Evolutionary conservation across 2,797 vertebrate genomes (phyloP), one percentile per base, ranked within the genome.

Genomic region (Halcyon chelicuti): DNA sequence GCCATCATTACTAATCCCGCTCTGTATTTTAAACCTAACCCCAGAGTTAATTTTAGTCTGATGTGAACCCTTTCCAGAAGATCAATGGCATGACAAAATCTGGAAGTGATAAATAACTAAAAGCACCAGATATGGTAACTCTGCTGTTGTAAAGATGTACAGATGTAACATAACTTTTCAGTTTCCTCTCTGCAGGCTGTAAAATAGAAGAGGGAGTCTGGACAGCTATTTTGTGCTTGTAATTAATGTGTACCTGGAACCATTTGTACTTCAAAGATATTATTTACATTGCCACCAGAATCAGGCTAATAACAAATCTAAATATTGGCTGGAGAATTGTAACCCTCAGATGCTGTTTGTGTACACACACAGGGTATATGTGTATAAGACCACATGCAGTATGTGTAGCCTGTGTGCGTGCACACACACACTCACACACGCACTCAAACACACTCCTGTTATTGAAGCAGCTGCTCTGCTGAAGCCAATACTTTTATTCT

Each of bases 41-140:
- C 76, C 51, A 71, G 60, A 90, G 46, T 89, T 88, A 87, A 94
- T 52, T 83, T 95, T 61, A 88, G 67, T 86, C 54, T 83, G 68
- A 62, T 71, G 63, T 60, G 76, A 68, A 16, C 76, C 58, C 71
- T 85, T 96, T 94, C 26, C 63, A 66, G 83, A 92, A 95, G 92
- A 96, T 96, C 86, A 97, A 96, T 83, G 68, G 84, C 88, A 66
- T 73, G 55, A 94, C 35, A 80, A 97, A 97, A 96, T 96, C 94
- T 97, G 92, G 96, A 97, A 93, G 62, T 78, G 92, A 95, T 90
- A 92, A 96, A 94, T 83, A 87, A 85, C 46, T 31, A 40, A 58
- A 88, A 92, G 88, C 67, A 76, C 65, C 73, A 93, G 91, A 77
- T 83, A 93, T 23, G 44, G 88, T 87, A 96, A 93, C 68, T 94